Evolutionary conservation across 2,113 vertebrate genomes (phyloP).

Genomic region (Urocolius indicus): DNA sequence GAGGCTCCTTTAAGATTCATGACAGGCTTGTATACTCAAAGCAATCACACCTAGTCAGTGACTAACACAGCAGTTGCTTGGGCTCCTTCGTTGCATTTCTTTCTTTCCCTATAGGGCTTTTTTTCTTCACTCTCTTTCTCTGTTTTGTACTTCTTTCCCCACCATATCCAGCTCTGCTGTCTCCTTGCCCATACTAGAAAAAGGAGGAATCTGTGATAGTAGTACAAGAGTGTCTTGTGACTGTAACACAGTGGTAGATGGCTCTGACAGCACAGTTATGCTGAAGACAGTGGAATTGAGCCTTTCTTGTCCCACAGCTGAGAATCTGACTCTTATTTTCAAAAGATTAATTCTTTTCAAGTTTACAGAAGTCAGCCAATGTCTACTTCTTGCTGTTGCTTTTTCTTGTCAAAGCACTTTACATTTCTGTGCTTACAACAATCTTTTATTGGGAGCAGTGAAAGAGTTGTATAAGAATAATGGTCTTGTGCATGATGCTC

Average conservation of each 20-base stretch:
- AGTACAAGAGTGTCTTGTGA: background rate
- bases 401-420: slow-evolving; percentile 40
- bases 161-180: background rate
- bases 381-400: slow-evolving; percentile 30
- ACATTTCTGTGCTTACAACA: slow-evolving; percentile 20
- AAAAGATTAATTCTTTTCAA: slow-evolving; percentile 42
- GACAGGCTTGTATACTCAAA: background rate
- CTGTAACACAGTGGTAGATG: slow-evolving; percentile 4
- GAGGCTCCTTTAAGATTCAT: background rate
- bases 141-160: background rate
- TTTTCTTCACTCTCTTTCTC: no score
- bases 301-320: slow-evolving; percentile 20
- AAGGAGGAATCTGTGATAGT: background rate
- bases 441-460: background rate
- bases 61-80: background rate
- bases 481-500: slow-evolving; percentile 12
- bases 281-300: slow-evolving; percentile 8
- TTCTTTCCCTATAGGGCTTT: background rate
- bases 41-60: background rate
- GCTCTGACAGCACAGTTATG: slow-evolving; percentile 21
- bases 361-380: slow-evolving; percentile 26
- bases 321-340: slow-evolving; percentile 36
- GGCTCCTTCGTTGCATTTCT: background rate
- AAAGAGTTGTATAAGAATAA: slow-evolving; percentile 5
- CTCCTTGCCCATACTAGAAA: background rate